These are phyloP conservation scores for Archocentrus centrarchus DNA, from an alignment of 2,113 vertebrate genomes.

Conservation along the genomic window DNA sequence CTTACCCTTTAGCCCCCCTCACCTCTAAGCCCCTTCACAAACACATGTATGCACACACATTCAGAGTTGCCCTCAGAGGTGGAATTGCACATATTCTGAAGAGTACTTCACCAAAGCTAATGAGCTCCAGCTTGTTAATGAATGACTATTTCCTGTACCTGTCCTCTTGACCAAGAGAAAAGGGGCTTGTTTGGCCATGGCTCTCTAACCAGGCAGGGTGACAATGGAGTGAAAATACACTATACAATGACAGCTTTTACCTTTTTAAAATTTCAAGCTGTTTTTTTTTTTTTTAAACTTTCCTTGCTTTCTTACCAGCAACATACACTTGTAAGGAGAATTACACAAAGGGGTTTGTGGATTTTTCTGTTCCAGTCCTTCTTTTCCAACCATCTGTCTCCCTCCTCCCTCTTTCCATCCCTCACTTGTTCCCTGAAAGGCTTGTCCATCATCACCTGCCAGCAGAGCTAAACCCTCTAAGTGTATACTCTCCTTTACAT, in stretches of 20 bases:
- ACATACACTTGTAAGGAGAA: not conserved
- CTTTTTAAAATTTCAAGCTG: conserved; percentile 8
- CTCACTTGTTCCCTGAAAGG: conserved; percentile 49
- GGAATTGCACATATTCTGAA: conserved; percentile 48
- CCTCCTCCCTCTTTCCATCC: conserved; percentile 30
- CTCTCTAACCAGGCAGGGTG: conserved; percentile 48
- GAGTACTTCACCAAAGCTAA: conserved; percentile 58
- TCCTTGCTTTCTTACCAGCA: not conserved
- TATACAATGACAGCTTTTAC: not conserved
- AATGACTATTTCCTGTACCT: conserved; percentile 72
- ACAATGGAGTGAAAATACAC: conserved; percentile 50
- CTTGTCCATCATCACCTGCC: conserved; percentile 76
- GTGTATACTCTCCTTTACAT: conserved; percentile 67
- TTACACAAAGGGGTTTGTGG: conserved; percentile 15
- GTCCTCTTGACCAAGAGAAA: conserved; percentile 41
- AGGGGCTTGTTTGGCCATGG: conserved; percentile 42
- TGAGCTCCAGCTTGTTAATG: conserved; percentile 67
- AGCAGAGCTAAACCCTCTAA: conserved; percentile 67
- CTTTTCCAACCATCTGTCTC: conserved; percentile 33
- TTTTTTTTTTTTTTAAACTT: not conserved
- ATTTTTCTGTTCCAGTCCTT: conserved; percentile 52
- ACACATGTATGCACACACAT: conserved; percentile 30
- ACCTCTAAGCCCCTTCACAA: conserved; percentile 41
- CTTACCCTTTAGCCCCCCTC: conserved; percentile 58
- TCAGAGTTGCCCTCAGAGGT: conserved; percentile 43